Conservation (phyloP, 1,140 invertebrate species). For the Goniozus legneri region DNA sequence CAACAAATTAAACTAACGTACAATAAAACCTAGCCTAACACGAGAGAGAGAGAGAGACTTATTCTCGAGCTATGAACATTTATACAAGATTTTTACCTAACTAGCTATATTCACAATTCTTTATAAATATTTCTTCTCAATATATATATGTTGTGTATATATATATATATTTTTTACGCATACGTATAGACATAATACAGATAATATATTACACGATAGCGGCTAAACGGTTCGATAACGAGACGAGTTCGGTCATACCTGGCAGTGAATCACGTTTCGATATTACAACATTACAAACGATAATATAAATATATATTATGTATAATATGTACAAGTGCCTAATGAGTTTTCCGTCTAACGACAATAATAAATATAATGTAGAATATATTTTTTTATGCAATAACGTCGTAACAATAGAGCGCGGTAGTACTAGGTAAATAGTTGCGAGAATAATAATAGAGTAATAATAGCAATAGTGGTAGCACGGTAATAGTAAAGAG, state of each 20-base stretch:
- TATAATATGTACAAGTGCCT: no score
- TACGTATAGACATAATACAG: conserved; percentile 23
- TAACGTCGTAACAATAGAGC: conserved; percentile 8
- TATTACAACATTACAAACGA: background rate
- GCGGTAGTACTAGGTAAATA: conserved; percentile 14
- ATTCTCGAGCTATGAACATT: conserved; percentile 29
- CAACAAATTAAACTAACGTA: conserved; percentile 29
- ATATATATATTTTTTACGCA: conserved; percentile 5
- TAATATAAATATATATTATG: background rate
- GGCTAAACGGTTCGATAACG: background rate
- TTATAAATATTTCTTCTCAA: conserved; percentile 11
- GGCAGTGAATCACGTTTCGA: background rate
- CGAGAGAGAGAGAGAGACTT: no score
- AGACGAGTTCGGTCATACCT: background rate
- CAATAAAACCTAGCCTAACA: conserved; percentile 17
- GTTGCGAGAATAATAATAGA: conserved; percentile 21
- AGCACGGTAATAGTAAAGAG: conserved; percentile 14
- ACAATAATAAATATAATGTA: conserved; percentile 23
- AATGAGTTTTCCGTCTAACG: conserved; percentile 20
- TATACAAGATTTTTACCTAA: conserved; percentile 27
- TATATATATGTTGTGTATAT: background rate
- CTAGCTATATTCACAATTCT: conserved; percentile 37
- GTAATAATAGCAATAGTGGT: conserved; percentile 10
- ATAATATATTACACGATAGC: conserved; percentile 17
- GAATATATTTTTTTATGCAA: conserved; percentile 12